Evolutionary conservation across 2,797 vertebrate species (phyloP).

Genomic region (Brotogeris chrysoptera): DNA sequence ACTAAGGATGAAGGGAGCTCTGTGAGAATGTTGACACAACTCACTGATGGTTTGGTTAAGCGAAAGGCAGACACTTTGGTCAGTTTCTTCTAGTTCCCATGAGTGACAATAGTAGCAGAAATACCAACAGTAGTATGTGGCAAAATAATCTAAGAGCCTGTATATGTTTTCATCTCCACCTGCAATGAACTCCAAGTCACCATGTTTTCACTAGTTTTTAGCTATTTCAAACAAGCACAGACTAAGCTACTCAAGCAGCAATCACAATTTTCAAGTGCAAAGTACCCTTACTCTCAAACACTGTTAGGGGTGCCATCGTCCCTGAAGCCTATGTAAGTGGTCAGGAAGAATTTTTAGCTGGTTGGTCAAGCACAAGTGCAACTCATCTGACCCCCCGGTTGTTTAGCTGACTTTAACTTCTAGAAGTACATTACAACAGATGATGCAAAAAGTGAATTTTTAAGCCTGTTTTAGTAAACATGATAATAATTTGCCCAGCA

Average conservation of each 20-base stretch:
- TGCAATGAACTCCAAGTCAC: neutral
- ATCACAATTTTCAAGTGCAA: neutral
- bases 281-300: neutral
- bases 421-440: neutral
- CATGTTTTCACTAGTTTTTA: neutral
- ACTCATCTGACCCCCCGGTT: too few relatives aligned
- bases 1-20: neutral
- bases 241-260: neutral
- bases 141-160: neutral
- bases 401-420: neutral
- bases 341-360: neutral
- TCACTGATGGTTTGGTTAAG: neutral
- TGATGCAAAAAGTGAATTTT: neutral
- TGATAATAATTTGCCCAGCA: neutral
- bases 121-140: rapidly evolving
- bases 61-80: too few relatives aligned
- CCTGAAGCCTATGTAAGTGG: neutral
- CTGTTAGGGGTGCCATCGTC: neutral
- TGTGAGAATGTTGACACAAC: rapidly evolving
- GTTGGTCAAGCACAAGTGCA: neutral
- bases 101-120: neutral
- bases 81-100: neutral
- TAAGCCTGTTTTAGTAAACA: neutral
- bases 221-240: neutral
- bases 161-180: neutral